phyloP scores from a whole-genome alignment of 2,113 vertebrate genomes.

The Tringa solitaria region DNA sequence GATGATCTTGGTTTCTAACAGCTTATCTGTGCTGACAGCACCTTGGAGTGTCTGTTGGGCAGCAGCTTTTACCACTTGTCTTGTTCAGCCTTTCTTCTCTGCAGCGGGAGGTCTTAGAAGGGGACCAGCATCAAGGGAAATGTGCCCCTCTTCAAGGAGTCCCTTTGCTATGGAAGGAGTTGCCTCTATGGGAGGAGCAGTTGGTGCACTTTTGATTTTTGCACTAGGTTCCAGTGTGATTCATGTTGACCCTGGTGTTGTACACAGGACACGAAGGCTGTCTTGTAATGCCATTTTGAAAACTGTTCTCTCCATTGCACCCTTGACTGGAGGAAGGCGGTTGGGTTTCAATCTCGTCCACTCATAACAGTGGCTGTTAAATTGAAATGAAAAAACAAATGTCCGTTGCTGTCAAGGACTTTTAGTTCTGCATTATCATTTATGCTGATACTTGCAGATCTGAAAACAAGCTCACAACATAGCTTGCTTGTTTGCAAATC shows the following conservation, averaged over 20 bases:
- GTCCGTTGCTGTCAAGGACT: constrained; percentile 21
- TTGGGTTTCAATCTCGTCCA: not conserved
- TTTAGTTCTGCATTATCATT: constrained; percentile 48
- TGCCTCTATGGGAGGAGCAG: not conserved
- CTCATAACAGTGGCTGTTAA: not conserved
- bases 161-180: not conserved
- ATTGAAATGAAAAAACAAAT: not conserved
- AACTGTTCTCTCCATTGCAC: not conserved
- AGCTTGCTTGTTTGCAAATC: constrained; percentile 14
- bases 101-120: not conserved
- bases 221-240: not conserved
- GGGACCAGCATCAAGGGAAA: not conserved
- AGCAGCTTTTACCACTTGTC: not conserved
- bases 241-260: not conserved
- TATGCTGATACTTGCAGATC: constrained; percentile 59
- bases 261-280: accelerated
- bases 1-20: not conserved
- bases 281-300: not conserved
- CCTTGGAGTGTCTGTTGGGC: not conserved
- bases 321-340: not conserved
- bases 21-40: not conserved
- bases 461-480: not conserved
- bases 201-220: not conserved
- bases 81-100: not conserved
- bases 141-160: not conserved